phyloP scores from a whole-genome alignment of 1,140 invertebrate genomes.

The Aradophagus sp. region DNA sequence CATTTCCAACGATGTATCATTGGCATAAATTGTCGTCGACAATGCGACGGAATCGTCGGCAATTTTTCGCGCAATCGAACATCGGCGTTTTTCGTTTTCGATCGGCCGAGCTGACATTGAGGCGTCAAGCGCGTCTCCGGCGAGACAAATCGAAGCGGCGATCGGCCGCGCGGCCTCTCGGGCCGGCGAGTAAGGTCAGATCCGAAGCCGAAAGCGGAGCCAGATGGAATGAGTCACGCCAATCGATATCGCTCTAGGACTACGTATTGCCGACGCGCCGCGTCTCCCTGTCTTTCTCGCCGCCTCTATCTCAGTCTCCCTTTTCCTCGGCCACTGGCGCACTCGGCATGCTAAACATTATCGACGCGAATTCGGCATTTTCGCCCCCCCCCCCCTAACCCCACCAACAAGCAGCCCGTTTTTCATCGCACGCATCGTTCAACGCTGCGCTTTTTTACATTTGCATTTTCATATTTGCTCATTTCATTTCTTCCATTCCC shows the following conservation, averaged over 20 bases:
- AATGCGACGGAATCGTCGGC: no score
- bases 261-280: no score
- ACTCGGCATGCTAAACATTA: constrained; percentile 52
- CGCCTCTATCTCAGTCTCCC: constrained; percentile 8
- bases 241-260: constrained; percentile 62
- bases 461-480: constrained; percentile 28
- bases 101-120: constrained; percentile 33
- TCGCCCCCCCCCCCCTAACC: constrained; percentile 16
- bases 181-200: constrained; percentile 53
- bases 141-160: constrained; percentile 42
- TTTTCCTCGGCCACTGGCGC: constrained; percentile 6
- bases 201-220: constrained; percentile 39
- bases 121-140: constrained; percentile 8
- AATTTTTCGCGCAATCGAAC: no score
- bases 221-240: constrained; percentile 61
- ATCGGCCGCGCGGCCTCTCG: constrained; percentile 23
- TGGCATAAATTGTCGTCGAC: no score
- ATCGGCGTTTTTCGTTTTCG: no score
- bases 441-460: constrained; percentile 3
- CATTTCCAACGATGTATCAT: no score
- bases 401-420: constrained; percentile 25
- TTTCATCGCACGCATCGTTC: constrained; percentile 38
- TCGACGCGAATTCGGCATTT: constrained; percentile 43
- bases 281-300: constrained; percentile 15
- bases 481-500: constrained; percentile 11